Base-by-base conservation (phyloP, 2,888 invertebrate genomes). In the Cyclophora albipunctata region DNA sequence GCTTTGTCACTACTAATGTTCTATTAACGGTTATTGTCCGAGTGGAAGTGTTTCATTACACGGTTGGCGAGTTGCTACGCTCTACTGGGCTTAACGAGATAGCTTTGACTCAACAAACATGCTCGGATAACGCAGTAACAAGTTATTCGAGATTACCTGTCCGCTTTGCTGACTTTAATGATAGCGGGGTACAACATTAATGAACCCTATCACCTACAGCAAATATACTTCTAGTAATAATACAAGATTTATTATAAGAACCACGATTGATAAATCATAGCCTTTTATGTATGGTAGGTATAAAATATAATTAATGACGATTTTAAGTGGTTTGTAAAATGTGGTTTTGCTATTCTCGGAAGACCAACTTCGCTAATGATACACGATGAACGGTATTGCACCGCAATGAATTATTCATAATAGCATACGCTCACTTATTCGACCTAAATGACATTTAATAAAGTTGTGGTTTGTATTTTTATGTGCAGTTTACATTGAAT, bases 21-120 rank as follows among this genome's bases (percentile, higher is more conserved):
- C 71, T 74, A 80, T 80, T 79, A 81, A 82, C 79, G 78, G 82
- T 83, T 81, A 78, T 77, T 81, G 79, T 77, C 75, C 71, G 71
- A 79, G 79, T 85, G 82, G 84, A 83, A 84, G 83, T 83, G 82
- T 81, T 80, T 81, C 81, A 86, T 85, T 86, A 83, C 81, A 86
- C 81, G 87, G 73, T 78, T 62, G 75, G 75, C 69, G 75, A 72
- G 62, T 62, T 66, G 74, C 70, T 74, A 72, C 79, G 84, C 84
- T 82, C 79, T 74, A 75, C 63, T 81, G 78, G 61, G 60, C 75
- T 70, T 78, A 78, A 84, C 79, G 73, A 83, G 81, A 80, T 79
- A 66, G 74, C 73, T 78, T 71, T 68, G 74, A 71, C 64, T 69
- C 66, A 58, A 70, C 69, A 66, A 75, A 72, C 71, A 59, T 61